These are phyloP conservation scores for Polydrusus cervinus DNA, from an alignment of 2,888 invertebrate species.

Conservation along the genomic window DNA sequence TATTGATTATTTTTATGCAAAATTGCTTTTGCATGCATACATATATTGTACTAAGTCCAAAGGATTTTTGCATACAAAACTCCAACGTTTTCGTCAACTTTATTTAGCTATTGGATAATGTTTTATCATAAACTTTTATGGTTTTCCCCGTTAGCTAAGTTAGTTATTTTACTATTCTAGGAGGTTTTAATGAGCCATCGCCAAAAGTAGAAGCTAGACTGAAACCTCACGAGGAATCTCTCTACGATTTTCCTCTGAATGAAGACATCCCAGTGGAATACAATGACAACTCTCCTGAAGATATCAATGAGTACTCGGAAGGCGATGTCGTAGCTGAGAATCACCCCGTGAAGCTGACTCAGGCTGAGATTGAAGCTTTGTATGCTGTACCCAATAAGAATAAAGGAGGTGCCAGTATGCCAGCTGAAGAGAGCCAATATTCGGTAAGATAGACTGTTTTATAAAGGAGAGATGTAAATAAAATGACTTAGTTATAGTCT, in stretches of 20 bases:
- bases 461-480: too few species aligned
- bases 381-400: slow-evolving; percentile 63
- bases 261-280: slow-evolving; percentile 63
- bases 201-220: slow-evolving; percentile 79
- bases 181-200: slow-evolving; percentile 82
- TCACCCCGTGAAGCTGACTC: slow-evolving; percentile 58
- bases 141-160: neutral
- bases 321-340: slow-evolving; percentile 45
- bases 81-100: too few species aligned
- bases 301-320: slow-evolving; percentile 57
- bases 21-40: too few species aligned
- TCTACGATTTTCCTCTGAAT: slow-evolving; percentile 63
- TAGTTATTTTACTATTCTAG: slow-evolving; percentile 43
- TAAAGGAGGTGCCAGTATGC: slow-evolving; percentile 20
- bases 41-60: too few species aligned
- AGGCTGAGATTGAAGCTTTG: slow-evolving; percentile 66
- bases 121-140: too few species aligned
- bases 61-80: too few species aligned
- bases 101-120: too few species aligned
- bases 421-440: slow-evolving; percentile 43
- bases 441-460: too few species aligned
- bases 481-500: too few species aligned
- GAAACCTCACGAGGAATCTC: slow-evolving; percentile 66
- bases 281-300: slow-evolving; percentile 59
- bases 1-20: too few species aligned